Percentiles rank a stretch among this genome's conserved stretches.
Evolutionary conservation across 2,113 vertebrate species (phyloP).

Genomic region (Ailuropoda melanoleuca): DNA sequence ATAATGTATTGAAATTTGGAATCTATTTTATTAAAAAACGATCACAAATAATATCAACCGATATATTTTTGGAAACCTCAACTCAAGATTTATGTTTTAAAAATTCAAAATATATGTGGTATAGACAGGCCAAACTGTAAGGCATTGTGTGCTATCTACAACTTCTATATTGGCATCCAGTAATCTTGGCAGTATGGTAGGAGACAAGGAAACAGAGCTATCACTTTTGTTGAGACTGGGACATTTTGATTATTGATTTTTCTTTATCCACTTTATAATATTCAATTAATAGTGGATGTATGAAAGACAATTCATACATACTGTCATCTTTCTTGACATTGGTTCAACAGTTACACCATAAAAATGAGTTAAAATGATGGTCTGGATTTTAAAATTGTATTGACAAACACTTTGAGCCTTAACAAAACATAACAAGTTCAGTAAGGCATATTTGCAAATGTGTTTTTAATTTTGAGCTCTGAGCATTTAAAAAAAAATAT

Average conservation of each 20-base stretch:
- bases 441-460: neutral
- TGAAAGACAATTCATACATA: neutral
- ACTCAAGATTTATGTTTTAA: neutral
- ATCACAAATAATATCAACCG: neutral
- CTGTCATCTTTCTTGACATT: neutral
- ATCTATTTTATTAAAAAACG: neutral
- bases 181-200: neutral
- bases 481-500: neutral
- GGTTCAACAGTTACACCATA: neutral
- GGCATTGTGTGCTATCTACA: neutral
- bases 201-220: neutral
- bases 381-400: slow-evolving; percentile 12
- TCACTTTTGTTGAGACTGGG: neutral
- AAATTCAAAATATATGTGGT: neutral
- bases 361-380: neutral
- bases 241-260: slow-evolving; percentile 10
- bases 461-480: neutral
- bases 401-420: neutral
- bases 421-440: neutral
- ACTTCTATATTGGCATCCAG: neutral
- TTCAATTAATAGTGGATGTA: neutral
- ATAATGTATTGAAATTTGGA: slow-evolving; percentile 36
- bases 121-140: neutral
- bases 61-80: neutral
- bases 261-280: slow-evolving; percentile 13